Percentiles rank a stretch among this genome's conserved stretches.
These are phyloP conservation scores for Platycheirus rosarum DNA, from an alignment of 2,888 invertebrate species.

Conservation along the genomic window DNA sequence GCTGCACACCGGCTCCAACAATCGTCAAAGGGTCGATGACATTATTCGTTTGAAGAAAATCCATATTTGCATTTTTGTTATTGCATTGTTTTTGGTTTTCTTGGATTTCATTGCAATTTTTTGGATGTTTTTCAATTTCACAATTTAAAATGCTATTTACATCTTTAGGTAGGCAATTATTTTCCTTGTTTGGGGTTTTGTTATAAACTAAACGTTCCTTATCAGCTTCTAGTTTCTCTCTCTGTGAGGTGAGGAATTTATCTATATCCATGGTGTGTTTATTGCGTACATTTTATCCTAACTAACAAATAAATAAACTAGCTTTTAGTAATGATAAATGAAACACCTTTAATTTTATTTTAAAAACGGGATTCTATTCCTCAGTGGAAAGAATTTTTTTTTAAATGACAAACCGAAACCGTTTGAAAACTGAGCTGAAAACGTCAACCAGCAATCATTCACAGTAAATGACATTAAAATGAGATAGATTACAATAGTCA, in stretches of 20 bases:
- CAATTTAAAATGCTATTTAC: not conserved
- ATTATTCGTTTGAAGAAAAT: conserved; percentile 48
- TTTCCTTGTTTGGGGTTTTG: not conserved
- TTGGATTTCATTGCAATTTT: conserved; percentile 43
- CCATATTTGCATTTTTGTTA: conserved; percentile 42
- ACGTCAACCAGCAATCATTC: conserved; percentile 4
- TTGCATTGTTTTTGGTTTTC: conserved; percentile 22
- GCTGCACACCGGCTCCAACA: conserved; percentile 7
- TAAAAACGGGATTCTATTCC: too few species aligned
- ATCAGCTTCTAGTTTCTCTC: conserved; percentile 40
- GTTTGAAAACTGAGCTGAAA: conserved; percentile 12
- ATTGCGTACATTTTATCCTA: conserved; percentile 11
- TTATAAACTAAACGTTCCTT: conserved; percentile 24
- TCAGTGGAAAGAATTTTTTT: not conserved
- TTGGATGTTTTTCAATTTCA: conserved; percentile 3
- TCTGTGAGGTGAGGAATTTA: conserved; percentile 39
- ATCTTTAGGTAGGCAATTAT: conserved; percentile 6
- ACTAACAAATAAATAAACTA: not conserved
- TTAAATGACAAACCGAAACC: not conserved
- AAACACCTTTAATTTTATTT: too few species aligned
- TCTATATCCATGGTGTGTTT: conserved; percentile 53
- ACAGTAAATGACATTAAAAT: not conserved
- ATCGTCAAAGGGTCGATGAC: conserved; percentile 48
- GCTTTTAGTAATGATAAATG: not conserved
- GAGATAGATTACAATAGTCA: conserved; percentile 1